These are phyloP conservation scores for Ceratitis capitata DNA, from an alignment of 1,140 invertebrate species.

Conservation along the genomic window DNA sequence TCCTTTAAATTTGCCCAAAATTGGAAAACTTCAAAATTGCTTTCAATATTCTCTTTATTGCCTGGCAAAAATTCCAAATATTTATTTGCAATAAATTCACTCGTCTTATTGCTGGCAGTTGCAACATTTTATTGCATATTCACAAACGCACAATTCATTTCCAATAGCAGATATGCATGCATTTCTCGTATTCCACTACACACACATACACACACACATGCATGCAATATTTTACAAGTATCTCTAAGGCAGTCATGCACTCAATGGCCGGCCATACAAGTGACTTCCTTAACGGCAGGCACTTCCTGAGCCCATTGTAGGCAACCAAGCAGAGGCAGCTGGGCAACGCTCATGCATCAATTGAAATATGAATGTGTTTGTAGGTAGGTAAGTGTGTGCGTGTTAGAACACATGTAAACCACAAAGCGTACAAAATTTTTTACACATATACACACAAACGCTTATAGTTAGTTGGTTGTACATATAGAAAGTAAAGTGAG, in stretches of 20 bases:
- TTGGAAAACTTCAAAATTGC: neutral
- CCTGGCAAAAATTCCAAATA: neutral
- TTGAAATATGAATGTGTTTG: neutral
- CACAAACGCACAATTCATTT: slow-evolving; percentile 27
- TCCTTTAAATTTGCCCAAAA: too few species aligned
- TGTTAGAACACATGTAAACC: slow-evolving; percentile 14
- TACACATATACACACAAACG: neutral
- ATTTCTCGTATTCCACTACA: neutral
- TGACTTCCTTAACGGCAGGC: neutral
- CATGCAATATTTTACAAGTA: neutral
- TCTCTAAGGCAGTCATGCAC: neutral
- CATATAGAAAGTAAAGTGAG: too few species aligned
- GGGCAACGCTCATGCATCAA: neutral
- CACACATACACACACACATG: too few species aligned
- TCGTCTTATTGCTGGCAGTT: slow-evolving; percentile 31
- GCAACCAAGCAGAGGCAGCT: neutral
- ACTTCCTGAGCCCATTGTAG: neutral
- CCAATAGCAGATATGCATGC: too few species aligned
- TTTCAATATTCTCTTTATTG: too few species aligned
- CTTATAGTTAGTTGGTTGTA: neutral
- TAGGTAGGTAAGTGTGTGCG: neutral
- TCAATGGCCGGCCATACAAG: neutral
- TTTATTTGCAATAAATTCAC: slow-evolving; percentile 14
- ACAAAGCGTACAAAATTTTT: neutral
- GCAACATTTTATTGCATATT: slow-evolving; percentile 30